Percentiles rank a stretch among this genome's conserved stretches.
Evolutionary conservation across 2,797 vertebrate species (phyloP).

Genomic region (Sebastes steindachneri): DNA sequence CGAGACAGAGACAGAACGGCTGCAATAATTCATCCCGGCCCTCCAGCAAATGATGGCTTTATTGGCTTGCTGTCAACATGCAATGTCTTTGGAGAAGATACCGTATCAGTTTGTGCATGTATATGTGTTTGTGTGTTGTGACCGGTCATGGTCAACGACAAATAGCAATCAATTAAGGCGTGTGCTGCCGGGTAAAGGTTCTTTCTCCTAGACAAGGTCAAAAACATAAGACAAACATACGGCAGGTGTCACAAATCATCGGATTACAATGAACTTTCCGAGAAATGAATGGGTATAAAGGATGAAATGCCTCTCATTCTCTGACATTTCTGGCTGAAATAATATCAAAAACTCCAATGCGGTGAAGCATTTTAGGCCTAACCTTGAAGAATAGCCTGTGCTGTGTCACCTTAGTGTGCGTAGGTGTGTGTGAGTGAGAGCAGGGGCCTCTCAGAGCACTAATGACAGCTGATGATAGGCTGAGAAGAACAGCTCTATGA

Average conservation of each 20-base stretch:
- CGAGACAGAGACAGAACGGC: conserved; percentile 47
- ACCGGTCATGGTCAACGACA: conserved; percentile 62
- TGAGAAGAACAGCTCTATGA: conserved; percentile 59
- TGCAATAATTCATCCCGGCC: conserved; percentile 63
- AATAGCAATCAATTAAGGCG: conserved; percentile 69
- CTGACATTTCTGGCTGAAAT: conserved; percentile 16
- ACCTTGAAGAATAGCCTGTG: conserved; percentile 56
- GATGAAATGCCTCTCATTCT: not conserved
- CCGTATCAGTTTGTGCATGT: conserved; percentile 56
- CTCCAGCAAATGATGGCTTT: conserved; percentile 67
- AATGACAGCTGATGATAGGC: conserved; percentile 77
- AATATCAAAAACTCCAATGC: conserved; percentile 34
- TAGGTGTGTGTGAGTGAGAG: conserved; percentile 44
- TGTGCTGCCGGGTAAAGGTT: conserved; percentile 60
- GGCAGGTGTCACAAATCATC: conserved; percentile 17
- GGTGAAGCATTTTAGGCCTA: conserved; percentile 37
- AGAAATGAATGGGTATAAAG: conserved; percentile 5
- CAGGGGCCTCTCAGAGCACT: conserved; percentile 63
- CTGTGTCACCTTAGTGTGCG: conserved; percentile 35
- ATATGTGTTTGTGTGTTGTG: conserved; percentile 30
- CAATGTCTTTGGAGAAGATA: conserved; percentile 73
- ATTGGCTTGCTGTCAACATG: conserved; percentile 72
- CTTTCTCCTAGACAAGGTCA: conserved; percentile 34
- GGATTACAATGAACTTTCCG: not conserved
- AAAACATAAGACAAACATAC: conserved; percentile 40